Conservation (phyloP, 35 echinoderm and acorn worm species). For the Lytechinus pictus region DNA sequence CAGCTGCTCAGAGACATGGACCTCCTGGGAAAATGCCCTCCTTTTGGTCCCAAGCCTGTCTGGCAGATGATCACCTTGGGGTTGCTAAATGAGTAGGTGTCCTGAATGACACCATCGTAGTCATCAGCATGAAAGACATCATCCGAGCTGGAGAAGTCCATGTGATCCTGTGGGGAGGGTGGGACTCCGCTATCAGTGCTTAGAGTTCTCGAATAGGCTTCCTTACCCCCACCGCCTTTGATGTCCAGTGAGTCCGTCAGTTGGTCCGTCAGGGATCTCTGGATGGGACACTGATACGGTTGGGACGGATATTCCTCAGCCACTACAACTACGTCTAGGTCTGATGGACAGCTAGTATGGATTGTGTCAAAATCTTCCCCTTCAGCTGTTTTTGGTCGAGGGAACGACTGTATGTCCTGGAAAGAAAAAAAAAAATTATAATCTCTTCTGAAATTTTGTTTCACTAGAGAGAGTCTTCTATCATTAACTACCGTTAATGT, state of each 20-base stretch:
- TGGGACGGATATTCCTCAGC: conserved; percentile 8
- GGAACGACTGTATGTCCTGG: not conserved
- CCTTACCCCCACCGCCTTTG: not conserved
- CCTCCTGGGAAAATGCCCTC: not conserved
- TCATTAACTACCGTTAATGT: too few relatives aligned
- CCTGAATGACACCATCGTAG: not conserved
- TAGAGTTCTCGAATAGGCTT: not conserved
- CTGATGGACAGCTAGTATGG: not conserved
- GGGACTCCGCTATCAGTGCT: conserved; percentile 46
- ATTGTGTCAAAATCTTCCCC: conserved; percentile 16
- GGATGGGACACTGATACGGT: not conserved
- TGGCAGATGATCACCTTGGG: not conserved
- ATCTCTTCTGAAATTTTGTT: too few relatives aligned
- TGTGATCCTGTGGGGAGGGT: conserved; percentile 14
- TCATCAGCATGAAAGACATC: conserved; percentile 45
- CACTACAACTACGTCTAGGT: not conserved
- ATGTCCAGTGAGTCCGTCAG: not conserved
- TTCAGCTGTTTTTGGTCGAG: not conserved
- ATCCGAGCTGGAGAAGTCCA: not conserved
- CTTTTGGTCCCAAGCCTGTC: not conserved
- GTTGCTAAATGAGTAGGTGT: not conserved
- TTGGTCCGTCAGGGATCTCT: not conserved
- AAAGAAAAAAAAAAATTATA: not conserved
- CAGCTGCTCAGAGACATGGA: conserved; percentile 25
- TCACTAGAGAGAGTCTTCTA: too few relatives aligned